phyloP scores from a whole-genome alignment of 2,888 invertebrate species.

The Stramonita haemastoma region DNA sequence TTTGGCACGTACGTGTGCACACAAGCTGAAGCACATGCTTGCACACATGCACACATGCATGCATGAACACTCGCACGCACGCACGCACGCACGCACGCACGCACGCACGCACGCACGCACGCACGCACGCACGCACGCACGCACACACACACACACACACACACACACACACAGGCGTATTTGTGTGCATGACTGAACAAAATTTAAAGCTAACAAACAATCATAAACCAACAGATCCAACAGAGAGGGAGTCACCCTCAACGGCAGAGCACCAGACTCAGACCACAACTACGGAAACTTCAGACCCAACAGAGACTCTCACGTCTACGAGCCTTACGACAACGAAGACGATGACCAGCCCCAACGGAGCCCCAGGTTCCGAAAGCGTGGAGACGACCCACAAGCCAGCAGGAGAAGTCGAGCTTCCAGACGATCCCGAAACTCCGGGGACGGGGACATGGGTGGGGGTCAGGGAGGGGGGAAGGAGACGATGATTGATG shows the following conservation, averaged over 20 bases:
- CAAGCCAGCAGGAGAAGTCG: constrained; percentile 12
- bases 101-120: too few species aligned
- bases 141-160: not conserved
- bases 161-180: not conserved
- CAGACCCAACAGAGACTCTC: constrained; percentile 19
- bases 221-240: not conserved
- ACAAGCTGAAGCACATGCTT: too few species aligned
- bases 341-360: not conserved
- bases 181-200: too few species aligned
- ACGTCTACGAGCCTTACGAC: constrained; percentile 36
- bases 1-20: too few species aligned
- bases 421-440: not conserved
- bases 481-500: not conserved
- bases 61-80: too few species aligned
- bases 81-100: too few species aligned
- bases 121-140: not conserved
- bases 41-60: too few species aligned
- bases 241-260: too few species aligned
- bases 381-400: constrained; percentile 18
- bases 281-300: not conserved
- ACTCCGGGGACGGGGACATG: constrained; percentile 17
- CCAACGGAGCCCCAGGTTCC: constrained; percentile 13
- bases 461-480: not conserved
- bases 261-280: not conserved
- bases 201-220: too few species aligned